Base-by-base conservation (phyloP, 2,888 invertebrate genomes). In the Ophion ventricosus region DNA sequence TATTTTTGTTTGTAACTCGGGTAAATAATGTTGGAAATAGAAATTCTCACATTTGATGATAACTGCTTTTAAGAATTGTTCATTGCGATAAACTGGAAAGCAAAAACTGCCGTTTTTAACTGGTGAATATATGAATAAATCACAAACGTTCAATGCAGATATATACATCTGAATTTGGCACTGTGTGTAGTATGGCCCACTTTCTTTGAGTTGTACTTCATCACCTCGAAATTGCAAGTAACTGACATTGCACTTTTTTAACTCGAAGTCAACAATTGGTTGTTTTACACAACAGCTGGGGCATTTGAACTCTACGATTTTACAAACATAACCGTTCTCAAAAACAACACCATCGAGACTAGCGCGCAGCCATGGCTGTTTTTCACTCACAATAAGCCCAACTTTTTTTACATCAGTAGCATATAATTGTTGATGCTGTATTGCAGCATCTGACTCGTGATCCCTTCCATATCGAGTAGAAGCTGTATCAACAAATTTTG, bases 301-400 rank as follows among this genome's bases (percentile, higher is more conserved):
- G 25, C 85, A 85, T 63, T 85, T 85, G 63, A 85, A 69, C 77
- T 85, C 85, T 11, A 85, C 56, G 23, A 80, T 43, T 80, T 80
- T 80, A 25, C 26, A 29, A 26, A 75, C 56, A 29, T 67, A 40
- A 54, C 63, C 74, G 54, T 85, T 78, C 54, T 85, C 43, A n/a
- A n/a, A n/a, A 43, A 85, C 81, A n/a, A 84, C 83, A 20, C 85
- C 81, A 80, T 84, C 83, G 70, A 84, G 66, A 69, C 87, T 86
- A 10, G 81, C 81, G 63, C 87, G 86, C 17, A 87, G 73, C 87
- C 85, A 86, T 7, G 85, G 84, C 40, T 86, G 80, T 23, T 77
- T 70, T 82, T 56, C n/a, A 43, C 80, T 80, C 0, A 87, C 76
- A 29, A 85, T 1, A 3, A 86, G 67, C 14, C 82, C 85, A 63